phyloP scores from a whole-genome alignment of 37 sponge, comb jelly and placozoan species.

The Beroe forskalii region DNA sequence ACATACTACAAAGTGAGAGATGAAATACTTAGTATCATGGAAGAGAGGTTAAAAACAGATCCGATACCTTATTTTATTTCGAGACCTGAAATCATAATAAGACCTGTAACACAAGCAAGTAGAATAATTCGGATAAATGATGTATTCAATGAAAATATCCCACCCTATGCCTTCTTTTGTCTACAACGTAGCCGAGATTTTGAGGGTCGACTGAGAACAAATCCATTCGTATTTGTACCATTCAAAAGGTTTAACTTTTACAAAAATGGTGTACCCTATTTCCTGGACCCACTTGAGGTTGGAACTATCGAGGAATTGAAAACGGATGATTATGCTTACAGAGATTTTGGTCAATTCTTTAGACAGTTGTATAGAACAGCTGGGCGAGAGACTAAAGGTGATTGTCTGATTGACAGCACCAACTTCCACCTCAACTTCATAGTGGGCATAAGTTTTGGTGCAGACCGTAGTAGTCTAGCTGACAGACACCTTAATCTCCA shows the following conservation, averaged over 20 bases:
- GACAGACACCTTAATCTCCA: conserved; percentile 4
- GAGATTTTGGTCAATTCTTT: background rate
- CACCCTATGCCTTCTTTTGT: background rate
- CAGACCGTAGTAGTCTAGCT: background rate
- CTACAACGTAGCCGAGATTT: background rate
- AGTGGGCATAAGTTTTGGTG: background rate
- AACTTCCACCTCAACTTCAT: conserved; percentile 7
- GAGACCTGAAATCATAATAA: conserved; percentile 12
- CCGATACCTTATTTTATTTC: conserved; percentile 6
- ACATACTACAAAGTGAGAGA: conserved; percentile 11
- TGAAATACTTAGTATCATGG: background rate
- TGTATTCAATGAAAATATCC: background rate
- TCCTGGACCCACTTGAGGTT: background rate
- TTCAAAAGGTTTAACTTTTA: background rate
- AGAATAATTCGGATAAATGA: background rate
- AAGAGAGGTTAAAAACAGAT: background rate
- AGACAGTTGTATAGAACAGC: background rate
- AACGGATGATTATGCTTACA: background rate
- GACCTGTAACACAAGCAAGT: background rate
- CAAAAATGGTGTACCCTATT: background rate
- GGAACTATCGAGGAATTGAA: background rate
- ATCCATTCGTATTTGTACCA: background rate
- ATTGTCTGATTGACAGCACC: background rate
- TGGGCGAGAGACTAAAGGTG: background rate
- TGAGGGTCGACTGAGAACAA: background rate